A percentile compares a stretch with the other conserved stretches of the same genome.
Evolutionary conservation across 2,113 vertebrate genomes (phyloP).

Genomic region (Dicrurus megarhynchus): DNA sequence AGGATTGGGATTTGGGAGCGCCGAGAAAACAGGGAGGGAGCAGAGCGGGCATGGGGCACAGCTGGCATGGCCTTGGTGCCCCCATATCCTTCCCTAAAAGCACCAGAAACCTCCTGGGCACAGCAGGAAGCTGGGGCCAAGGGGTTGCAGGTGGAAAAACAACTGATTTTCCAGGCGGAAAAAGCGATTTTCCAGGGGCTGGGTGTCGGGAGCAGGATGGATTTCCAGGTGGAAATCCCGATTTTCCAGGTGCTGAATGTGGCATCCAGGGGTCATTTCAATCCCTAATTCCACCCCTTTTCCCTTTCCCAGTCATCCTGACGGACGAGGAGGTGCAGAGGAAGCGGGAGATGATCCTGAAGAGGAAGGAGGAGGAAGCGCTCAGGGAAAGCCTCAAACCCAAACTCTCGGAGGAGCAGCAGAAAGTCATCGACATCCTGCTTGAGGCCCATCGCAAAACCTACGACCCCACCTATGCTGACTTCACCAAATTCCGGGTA

Average conservation of each 20-base stretch:
- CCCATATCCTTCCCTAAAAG: background rate
- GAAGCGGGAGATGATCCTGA: conserved; percentile 92
- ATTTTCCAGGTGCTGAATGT: too few relatives aligned
- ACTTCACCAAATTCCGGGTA: conserved; percentile 92
- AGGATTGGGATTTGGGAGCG: accelerated
- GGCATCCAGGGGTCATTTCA: accelerated
- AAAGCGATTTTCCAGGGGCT: background rate
- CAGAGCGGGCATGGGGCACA: accelerated
- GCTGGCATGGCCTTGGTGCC: background rate
- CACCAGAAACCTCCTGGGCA: background rate
- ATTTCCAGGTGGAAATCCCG: background rate
- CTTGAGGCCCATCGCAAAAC: conserved; percentile 95
- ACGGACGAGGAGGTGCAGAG: conserved; percentile 96
- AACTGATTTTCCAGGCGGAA: background rate
- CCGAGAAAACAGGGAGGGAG: background rate
- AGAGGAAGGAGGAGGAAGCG: conserved; percentile 91
- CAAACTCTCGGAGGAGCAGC: conserved; percentile 87
- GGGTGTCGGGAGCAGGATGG: background rate
- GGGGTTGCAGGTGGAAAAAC: background rate
- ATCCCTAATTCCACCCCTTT: accelerated
- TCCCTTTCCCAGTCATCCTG: conserved; percentile 84
- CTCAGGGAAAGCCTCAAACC: conserved; percentile 84
- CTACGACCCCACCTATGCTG: conserved; percentile 89
- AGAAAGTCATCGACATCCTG: conserved; percentile 80
- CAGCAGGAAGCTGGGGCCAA: too few relatives aligned